These are phyloP conservation scores for Chaetura pelagica DNA, from an alignment of 2,113 vertebrate species.

Conservation along the genomic window DNA sequence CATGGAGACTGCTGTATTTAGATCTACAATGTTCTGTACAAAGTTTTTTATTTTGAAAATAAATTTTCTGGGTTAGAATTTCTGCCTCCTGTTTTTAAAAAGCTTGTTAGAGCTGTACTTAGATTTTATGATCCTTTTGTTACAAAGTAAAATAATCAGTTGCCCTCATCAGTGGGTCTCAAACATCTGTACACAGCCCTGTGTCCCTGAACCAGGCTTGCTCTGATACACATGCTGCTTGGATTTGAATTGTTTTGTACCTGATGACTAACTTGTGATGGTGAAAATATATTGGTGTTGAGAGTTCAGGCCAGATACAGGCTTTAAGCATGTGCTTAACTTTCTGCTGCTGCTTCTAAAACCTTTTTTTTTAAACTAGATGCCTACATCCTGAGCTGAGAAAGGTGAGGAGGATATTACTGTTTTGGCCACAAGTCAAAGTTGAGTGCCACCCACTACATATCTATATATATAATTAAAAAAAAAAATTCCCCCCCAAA, in stretches of 20 bases:
- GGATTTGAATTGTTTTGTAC: background rate
- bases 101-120: background rate
- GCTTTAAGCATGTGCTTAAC: background rate
- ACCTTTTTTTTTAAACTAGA: background rate
- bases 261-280: background rate
- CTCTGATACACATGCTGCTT: background rate
- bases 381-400: background rate
- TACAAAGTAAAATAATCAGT: background rate
- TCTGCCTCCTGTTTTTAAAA: background rate
- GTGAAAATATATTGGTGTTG: background rate
- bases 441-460: background rate
- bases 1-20: conserved; percentile 45
- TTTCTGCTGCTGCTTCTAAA: background rate
- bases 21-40: conserved; percentile 56
- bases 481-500: background rate
- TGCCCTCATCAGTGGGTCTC: background rate
- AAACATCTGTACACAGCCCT: background rate
- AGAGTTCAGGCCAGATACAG: background rate
- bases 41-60: conserved; percentile 76
- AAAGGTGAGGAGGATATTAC: background rate
- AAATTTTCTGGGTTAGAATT: conserved; percentile 12
- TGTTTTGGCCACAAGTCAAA: background rate
- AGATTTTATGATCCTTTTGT: background rate
- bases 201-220: background rate
- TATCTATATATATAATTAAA: background rate